Evolutionary conservation across 2,113 vertebrate species (phyloP), one percentile per base, ranked within the genome.

Genomic region (Capra hircus): DNA sequence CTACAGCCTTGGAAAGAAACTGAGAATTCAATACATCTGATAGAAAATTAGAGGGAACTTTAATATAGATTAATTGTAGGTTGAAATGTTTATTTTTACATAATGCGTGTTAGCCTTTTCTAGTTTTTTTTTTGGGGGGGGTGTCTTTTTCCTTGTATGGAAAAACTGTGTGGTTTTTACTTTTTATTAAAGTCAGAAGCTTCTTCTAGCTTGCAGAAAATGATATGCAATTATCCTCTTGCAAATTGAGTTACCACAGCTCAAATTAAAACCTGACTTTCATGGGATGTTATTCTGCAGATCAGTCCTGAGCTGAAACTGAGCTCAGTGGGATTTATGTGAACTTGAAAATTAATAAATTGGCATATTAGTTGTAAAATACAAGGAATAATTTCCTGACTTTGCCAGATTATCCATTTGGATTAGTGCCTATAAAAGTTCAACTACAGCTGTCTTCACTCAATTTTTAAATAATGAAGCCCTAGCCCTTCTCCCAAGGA

Each of bases 301-400:
- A 97, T 98, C 0, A 86, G 81, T 92, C 96, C 33, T 85, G 83
- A 84, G 60, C 45, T 97, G 45, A 96, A 97, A 81, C 28, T 90
- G 88, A 98, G 40, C 6, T 98, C 17, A 53, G 67, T 97, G 53
- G 77, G 27, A 28, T 96, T 98, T 95, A 98, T 67, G 71, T 91
- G 93, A 98, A 98, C 53, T 86, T 95, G 96, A 97, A 98, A 98
- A 97, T 93, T 98, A 98, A 97, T 98, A 98, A 98, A 98, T 95
- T 81, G 43, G 12, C 52, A 84, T 95, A 97, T 98, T 97, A 98
- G n/a, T 50, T 96, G 45, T 97, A 98, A 98, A 97, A 64, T 98
- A 57, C 7, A 94, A 90, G 52, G 40, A 71, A 84, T 96, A 98
- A 92, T 98, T 97, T 95, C 71, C 91, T 97, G 12, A 67, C 97